Percentiles rank a stretch among this genome's conserved stretches.
Evolutionary conservation across 2,888 invertebrate genomes (phyloP).

Genomic region (Hydrotaea diabolus): DNA sequence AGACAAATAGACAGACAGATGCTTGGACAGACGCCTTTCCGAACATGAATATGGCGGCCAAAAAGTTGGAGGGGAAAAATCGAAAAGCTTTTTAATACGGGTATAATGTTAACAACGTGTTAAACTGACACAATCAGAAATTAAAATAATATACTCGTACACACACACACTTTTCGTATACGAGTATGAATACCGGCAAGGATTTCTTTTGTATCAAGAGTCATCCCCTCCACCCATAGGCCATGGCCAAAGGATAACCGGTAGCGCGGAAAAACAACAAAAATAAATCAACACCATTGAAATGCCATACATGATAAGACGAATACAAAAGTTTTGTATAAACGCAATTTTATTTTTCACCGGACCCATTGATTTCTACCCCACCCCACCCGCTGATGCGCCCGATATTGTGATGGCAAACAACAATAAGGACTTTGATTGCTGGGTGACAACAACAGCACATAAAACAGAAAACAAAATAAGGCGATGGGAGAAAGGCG

Average conservation of each 20-base stretch:
- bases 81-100: conserved; percentile 15
- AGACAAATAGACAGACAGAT: neutral
- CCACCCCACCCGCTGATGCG: neutral
- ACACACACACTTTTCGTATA: conserved; percentile 23
- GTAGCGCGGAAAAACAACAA: neutral
- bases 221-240: neutral
- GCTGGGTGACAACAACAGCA: conserved; percentile 38
- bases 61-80: neutral
- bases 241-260: neutral
- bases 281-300: conserved; percentile 21
- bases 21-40: neutral
- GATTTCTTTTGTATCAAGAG: neutral
- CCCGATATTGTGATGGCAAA: neutral
- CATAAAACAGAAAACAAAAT: neutral
- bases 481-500: conserved; percentile 1
- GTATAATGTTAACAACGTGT: conserved; percentile 64
- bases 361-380: neutral
- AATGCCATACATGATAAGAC: conserved; percentile 27
- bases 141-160: conserved; percentile 57
- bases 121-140: conserved; percentile 65
- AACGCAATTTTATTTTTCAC: neutral
- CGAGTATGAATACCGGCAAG: neutral
- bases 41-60: neutral
- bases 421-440: conserved; percentile 67
- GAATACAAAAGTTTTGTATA: conserved; percentile 11